A percentile compares a stretch with the other conserved stretches of the same genome.
These are phyloP conservation scores for Asbolus verrucosus DNA, from an alignment of 1,140 invertebrate species.

Conservation along the genomic window DNA sequence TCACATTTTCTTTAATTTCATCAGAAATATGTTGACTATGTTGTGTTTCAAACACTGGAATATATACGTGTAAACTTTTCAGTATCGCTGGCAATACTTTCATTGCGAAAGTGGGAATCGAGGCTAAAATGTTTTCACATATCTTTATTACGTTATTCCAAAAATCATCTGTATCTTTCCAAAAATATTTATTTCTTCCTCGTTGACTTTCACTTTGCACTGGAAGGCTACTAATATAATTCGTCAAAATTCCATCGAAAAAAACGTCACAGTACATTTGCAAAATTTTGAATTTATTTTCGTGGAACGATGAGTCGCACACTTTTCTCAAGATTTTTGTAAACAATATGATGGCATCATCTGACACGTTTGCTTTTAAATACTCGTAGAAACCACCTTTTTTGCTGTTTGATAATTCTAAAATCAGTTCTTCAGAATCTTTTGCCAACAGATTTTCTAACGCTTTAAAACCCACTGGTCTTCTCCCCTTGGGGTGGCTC, in stretches of 20 bases:
- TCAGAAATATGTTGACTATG: conserved; percentile 62
- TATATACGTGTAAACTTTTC: conserved; percentile 60
- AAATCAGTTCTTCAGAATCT: conserved; percentile 10
- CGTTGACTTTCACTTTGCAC: conserved; percentile 40
- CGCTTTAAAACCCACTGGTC: conserved; percentile 1
- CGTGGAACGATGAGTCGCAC: conserved; percentile 38
- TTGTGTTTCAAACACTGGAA: conserved; percentile 63
- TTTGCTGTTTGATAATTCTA: not conserved
- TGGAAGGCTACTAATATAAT: conserved; percentile 45
- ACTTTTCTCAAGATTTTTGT: conserved; percentile 48
- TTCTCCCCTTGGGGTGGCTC: too few relatives aligned
- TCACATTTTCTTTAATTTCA: conserved; percentile 58
- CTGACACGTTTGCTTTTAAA: not conserved
- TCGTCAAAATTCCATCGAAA: conserved; percentile 39
- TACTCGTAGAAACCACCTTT: not conserved
- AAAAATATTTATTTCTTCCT: conserved; percentile 44
- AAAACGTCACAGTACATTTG: conserved; percentile 42
- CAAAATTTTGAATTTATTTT: conserved; percentile 40
- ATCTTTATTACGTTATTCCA: conserved; percentile 46
- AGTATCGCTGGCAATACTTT: conserved; percentile 63
- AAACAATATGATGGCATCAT: conserved; percentile 49
- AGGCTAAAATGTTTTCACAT: conserved; percentile 5
- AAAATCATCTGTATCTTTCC: conserved; percentile 50
- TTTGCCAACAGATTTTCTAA: not conserved
- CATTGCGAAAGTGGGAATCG: conserved; percentile 53